Evolutionary conservation across 2,888 invertebrate species (phyloP), one percentile per base, ranked within the genome.

Genomic region (Amphimallon solstitiale): DNA sequence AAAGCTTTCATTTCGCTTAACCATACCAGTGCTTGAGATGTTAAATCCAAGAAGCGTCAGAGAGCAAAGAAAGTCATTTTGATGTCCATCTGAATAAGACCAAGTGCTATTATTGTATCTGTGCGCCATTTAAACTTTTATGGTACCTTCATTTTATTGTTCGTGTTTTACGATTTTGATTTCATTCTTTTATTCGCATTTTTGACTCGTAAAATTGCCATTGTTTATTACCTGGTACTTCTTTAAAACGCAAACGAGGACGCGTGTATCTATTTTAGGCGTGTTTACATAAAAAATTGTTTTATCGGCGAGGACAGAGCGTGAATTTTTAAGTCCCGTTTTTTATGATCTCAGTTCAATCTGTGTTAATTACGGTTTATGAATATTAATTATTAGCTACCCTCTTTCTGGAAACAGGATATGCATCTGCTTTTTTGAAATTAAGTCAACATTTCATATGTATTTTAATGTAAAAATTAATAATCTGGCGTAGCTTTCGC

Each of bases 221-320:
- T 38, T 56, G 56, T 43, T 56, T 56, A 56, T 43, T 43, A 56
- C 56, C 43, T 43, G 56, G 43, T 56, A 19, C 43, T 56, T 56
- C 56, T 15, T 29, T 29, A 10, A 23, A 40, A 40, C 56, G 29
- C 43, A 56, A 56, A 43, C 14, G 40, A 56, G 29, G 23, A 23
- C 7, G 43, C 29, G 29, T 3, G 4, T 29, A 23, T 43, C 43
- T 56, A 40, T 56, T 56, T 43, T 21, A 5, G 56, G 40, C 23
- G 38, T 54, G n/a, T n/a, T 37, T 54, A 54, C 43, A 10, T 45
- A 54, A 54, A 38, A 54, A 56, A 56, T 14, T 15, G 23, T 4
- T 14, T 6, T 15, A 14, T 15, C 40, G 40, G 15, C 43, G 23
- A 12, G 15, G 9, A 17, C 23, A 3, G 14, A 14, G n/a, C 14